Evolutionary conservation across 2,888 invertebrate species (phyloP), one percentile per base, ranked within the genome.

Genomic region (Drosophila suboccidentalis): DNA sequence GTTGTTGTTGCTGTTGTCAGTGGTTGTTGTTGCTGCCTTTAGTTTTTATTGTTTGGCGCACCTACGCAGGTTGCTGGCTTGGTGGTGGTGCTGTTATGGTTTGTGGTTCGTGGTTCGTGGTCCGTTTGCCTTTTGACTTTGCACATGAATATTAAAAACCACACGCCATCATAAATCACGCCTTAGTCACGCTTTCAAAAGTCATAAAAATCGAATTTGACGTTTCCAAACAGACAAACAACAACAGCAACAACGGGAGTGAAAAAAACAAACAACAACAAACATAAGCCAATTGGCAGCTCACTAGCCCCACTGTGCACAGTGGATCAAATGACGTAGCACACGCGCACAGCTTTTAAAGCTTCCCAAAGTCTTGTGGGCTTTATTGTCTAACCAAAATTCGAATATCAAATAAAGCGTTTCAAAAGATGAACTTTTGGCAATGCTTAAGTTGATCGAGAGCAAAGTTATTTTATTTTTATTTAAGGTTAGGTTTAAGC

Each of bases 121-220:
- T 15, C 72, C 60, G 51, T 75, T 71, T 75, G 80, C 71, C 73
- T 80, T 80, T 78, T 75, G 82, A 72, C 79, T 82, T 73, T 83
- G 73, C 89, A 90, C 91, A 91, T 91, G 91, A 91, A 91, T 90
- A 91, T 91, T 90, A 90, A 91, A 92, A 91, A 91, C 90, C 92
- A 91, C 92, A 92, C 92, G 92, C 92, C 92, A 92, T 91, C 92
- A 92, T 92, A 92, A 92, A 92, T 92, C 92, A 92, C 92, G 87
- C 82, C 85, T 90, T 91, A 91, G 92, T 92, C 92, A 92, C 92
- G 92, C 91, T 91, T 91, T 91, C 90, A 92, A 91, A 91, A 90
- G 84, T 91, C 92, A 91, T 91, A 91, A 91, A 91, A 91, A 90
- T 91, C 90, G 90, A 87, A 92, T 90, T 91, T 91, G 91, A 91